Evolutionary conservation across 64 coral and sea anemone species (phyloP).

Genomic region (Platygyra sinensis): DNA sequence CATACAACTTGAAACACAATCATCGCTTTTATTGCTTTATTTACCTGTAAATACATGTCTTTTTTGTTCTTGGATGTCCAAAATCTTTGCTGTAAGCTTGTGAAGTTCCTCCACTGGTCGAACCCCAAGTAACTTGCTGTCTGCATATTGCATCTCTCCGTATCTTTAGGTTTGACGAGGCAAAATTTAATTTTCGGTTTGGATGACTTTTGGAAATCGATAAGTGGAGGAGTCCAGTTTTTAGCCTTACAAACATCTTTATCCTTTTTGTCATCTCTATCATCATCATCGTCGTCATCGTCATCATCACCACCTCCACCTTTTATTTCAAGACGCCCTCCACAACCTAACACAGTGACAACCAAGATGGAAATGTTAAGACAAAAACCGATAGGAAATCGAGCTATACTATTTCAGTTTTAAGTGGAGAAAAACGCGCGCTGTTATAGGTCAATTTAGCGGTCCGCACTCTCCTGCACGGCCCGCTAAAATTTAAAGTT

Average conservation of each 20-base stretch:
- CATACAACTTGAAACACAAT: not conserved
- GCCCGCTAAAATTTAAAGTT: too few species aligned
- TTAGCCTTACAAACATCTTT: constrained; percentile 28
- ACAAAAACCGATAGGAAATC: not conserved
- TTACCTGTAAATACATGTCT: not conserved
- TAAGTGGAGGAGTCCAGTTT: not conserved
- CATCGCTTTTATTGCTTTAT: not conserved
- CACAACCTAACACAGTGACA: constrained; percentile 3
- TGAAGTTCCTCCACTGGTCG: constrained; percentile 2
- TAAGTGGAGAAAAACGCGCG: too few species aligned
- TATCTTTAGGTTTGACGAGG: not conserved
- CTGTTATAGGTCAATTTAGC: too few species aligned
- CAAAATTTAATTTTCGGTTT: constrained; percentile 16
- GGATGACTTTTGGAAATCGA: not conserved
- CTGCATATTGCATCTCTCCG: not conserved
- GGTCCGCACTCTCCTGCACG: too few species aligned
- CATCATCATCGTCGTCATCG: not conserved
- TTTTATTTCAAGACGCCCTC: constrained; percentile 1
- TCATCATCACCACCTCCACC: not conserved
- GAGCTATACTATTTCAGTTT: too few species aligned
- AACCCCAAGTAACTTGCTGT: not conserved
- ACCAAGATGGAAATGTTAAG: not conserved
- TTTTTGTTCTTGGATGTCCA: not conserved
- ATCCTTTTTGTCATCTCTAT: not conserved
- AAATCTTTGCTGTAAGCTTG: not conserved